Conservation (phyloP, 2,113 vertebrate species). For the Heloderma charlesbogerti region DNA sequence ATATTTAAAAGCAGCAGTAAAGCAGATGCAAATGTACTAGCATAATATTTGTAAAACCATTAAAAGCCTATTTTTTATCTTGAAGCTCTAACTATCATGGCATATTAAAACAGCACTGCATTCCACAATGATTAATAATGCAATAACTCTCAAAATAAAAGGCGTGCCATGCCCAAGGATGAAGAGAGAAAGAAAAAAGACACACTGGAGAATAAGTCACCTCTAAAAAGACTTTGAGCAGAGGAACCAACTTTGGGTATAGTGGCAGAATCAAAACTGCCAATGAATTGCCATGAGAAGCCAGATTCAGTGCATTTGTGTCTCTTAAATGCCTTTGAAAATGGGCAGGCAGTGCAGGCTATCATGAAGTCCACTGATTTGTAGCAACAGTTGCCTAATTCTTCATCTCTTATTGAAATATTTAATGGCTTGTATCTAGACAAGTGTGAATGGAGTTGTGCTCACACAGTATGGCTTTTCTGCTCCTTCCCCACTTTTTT, state of each 20-base stretch:
- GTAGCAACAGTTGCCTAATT: slow-evolving; percentile 47
- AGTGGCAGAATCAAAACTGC: slow-evolving; percentile 62
- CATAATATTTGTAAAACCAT: slow-evolving; percentile 29
- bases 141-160: slow-evolving; percentile 59
- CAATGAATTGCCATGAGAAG: slow-evolving; percentile 56
- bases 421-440: neutral
- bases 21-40: neutral
- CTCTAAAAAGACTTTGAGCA: slow-evolving; percentile 59
- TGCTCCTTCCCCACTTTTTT: neutral
- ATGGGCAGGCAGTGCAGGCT: slow-evolving; percentile 49
- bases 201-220: slow-evolving; percentile 51
- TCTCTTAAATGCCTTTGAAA: slow-evolving; percentile 64
- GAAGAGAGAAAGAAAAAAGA: slow-evolving; percentile 17
- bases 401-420: slow-evolving; percentile 29
- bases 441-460: neutral
- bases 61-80: slow-evolving; percentile 37
- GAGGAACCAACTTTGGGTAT: slow-evolving; percentile 60
- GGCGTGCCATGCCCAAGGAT: slow-evolving; percentile 56
- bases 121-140: slow-evolving; percentile 57
- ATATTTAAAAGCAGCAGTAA: slow-evolving; percentile 30
- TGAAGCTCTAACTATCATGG: slow-evolving; percentile 38
- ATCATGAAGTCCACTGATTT: slow-evolving; percentile 50
- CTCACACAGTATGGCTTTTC: neutral
- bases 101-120: slow-evolving; percentile 38
- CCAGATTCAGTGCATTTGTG: slow-evolving; percentile 62